Percentiles rank a stretch among this genome's conserved stretches.
Conservation (phyloP, 2,888 invertebrate species). For the Drosophila acutilabella region DNA sequence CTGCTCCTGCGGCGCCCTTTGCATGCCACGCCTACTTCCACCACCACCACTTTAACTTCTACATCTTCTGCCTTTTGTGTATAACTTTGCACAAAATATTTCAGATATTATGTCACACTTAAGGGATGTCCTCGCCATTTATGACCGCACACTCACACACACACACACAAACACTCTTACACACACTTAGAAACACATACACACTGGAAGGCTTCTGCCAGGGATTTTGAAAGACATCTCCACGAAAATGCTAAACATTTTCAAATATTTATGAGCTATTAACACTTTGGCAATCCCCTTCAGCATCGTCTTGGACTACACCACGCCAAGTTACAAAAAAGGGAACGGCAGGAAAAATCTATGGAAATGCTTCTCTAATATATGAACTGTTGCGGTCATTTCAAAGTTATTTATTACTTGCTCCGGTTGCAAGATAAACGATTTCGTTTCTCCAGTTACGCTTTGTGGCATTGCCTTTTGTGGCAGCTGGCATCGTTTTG, state of each 20-base stretch:
- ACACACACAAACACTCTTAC: background rate
- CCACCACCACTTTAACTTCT: background rate
- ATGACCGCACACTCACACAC: slow-evolving; percentile 64
- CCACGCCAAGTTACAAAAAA: slow-evolving; percentile 5
- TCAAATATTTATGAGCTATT: slow-evolving; percentile 82
- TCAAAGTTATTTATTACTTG: slow-evolving; percentile 63
- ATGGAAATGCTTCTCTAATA: slow-evolving; percentile 56
- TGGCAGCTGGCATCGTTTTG: slow-evolving; percentile 23
- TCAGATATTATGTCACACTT: slow-evolving; percentile 81
- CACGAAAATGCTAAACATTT: slow-evolving; percentile 77
- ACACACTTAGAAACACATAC: background rate
- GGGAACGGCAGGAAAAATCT: slow-evolving; percentile 41
- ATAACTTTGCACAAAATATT: slow-evolving; percentile 79
- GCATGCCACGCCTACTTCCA: background rate
- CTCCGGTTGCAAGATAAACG: slow-evolving; percentile 50
- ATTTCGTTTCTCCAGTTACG: slow-evolving; percentile 38
- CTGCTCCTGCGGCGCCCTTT: slow-evolving; percentile 12
- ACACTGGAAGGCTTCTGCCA: slow-evolving; percentile 32
- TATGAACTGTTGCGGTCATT: slow-evolving; percentile 70
- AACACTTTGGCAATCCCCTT: slow-evolving; percentile 72
- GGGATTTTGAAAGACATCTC: slow-evolving; percentile 54
- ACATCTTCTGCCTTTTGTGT: slow-evolving; percentile 47
- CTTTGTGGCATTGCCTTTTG: slow-evolving; percentile 39
- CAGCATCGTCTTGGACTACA: slow-evolving; percentile 15
- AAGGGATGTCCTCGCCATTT: slow-evolving; percentile 74